These are phyloP conservation scores for Zele albiditarsus DNA, from an alignment of 2,888 invertebrate genomes.

Conservation along the genomic window DNA sequence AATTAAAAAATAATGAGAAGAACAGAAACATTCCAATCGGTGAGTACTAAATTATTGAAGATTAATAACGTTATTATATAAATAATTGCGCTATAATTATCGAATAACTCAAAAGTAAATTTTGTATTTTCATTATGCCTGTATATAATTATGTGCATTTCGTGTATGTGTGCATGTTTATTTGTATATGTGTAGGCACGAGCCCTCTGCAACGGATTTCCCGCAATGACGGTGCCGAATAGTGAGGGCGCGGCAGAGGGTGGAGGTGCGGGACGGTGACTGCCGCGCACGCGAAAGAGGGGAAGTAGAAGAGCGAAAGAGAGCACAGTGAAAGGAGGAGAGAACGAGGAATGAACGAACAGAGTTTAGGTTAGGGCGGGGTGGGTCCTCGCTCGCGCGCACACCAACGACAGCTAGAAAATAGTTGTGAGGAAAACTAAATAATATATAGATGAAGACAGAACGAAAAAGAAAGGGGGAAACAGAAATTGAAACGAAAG, in stretches of 20 bases:
- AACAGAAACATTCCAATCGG: not conserved
- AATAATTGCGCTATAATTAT: not conserved
- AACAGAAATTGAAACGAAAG: not conserved
- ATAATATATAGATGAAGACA: not conserved
- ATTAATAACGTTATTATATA: not conserved
- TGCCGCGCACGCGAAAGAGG: conserved; percentile 44
- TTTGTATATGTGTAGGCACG: not conserved
- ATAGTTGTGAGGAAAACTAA: not conserved
- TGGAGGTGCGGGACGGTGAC: conserved; percentile 43
- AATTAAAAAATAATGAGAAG: no score
- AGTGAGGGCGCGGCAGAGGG: conserved; percentile 59
- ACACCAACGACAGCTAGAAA: conserved; percentile 7
- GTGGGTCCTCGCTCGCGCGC: conserved; percentile 45
- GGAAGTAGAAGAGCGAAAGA: conserved; percentile 5
- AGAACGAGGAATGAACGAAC: not conserved
- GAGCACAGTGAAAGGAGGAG: not conserved
- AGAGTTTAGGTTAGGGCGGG: conserved; percentile 37
- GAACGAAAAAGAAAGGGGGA: not conserved
- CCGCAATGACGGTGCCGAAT: conserved; percentile 14
- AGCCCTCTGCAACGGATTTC: conserved; percentile 20
- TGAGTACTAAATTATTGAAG: not conserved
- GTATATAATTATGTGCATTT: not conserved
- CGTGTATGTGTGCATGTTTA: not conserved
- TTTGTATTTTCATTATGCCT: not conserved
- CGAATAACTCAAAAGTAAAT: not conserved